A percentile compares a stretch with the other conserved stretches of the same genome.
phyloP scores from a whole-genome alignment of 2,888 invertebrate species.

The Hydroisotoma schaefferi region DNA sequence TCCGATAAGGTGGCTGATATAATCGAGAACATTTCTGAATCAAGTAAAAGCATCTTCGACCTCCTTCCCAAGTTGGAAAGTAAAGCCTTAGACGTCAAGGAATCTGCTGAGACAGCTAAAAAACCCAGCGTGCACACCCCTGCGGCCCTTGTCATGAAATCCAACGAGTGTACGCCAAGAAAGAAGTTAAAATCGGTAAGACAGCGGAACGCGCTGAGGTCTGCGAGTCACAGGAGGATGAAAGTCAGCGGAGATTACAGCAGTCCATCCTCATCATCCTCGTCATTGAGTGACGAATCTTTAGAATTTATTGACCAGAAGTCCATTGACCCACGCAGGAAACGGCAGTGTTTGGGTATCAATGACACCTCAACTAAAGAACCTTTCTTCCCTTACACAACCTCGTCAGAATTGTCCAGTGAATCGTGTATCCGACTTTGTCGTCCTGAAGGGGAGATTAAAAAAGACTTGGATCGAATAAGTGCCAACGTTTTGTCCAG shows the following conservation, averaged over 20 bases:
- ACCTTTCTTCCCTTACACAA: too few relatives aligned
- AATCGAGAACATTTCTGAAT: not conserved
- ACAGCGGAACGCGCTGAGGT: not conserved
- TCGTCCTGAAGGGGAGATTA: too few relatives aligned
- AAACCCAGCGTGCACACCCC: too few relatives aligned
- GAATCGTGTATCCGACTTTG: too few relatives aligned
- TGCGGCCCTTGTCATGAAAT: too few relatives aligned
- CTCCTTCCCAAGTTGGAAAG: not conserved
- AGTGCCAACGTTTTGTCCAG: too few relatives aligned
- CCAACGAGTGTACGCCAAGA: not conserved
- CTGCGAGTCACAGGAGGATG: not conserved
- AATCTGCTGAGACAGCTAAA: not conserved
- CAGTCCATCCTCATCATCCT: not conserved
- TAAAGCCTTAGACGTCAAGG: not conserved
- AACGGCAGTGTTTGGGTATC: too few relatives aligned
- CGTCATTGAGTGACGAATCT: not conserved
- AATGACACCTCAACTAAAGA: too few relatives aligned
- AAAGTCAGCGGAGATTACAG: not conserved
- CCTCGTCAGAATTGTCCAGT: too few relatives aligned
- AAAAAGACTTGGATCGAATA: too few relatives aligned
- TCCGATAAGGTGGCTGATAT: not conserved
- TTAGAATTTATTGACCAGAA: too few relatives aligned
- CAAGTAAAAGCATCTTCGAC: not conserved
- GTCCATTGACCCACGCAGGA: too few relatives aligned
- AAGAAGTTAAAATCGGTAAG: not conserved